These are phyloP conservation scores for Tor tambroides DNA, from an alignment of 2,113 vertebrate species.

Conservation along the genomic window DNA sequence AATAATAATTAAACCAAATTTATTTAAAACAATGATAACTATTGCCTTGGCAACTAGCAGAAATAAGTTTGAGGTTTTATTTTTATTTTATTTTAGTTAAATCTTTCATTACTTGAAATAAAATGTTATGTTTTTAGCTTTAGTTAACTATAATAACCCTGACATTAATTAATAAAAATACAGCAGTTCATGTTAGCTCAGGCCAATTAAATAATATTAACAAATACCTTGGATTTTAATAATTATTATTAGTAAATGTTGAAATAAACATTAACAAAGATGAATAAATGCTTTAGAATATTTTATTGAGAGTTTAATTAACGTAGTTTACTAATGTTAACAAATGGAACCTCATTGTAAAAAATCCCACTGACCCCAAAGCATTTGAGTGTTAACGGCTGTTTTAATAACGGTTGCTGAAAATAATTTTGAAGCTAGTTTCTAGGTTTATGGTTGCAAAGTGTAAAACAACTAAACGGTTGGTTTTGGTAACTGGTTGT, in stretches of 20 bases:
- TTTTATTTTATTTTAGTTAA: too few relatives aligned
- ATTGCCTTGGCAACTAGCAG: not conserved
- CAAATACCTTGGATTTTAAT: not conserved
- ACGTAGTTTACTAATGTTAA: not conserved
- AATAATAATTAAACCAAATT: not conserved
- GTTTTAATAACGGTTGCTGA: not conserved
- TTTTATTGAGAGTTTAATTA: not conserved
- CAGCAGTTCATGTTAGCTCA: not conserved
- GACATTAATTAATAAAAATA: not conserved
- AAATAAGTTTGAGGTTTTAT: too few relatives aligned
- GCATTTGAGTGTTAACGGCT: not conserved
- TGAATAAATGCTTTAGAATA: not conserved
- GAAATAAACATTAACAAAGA: not conserved
- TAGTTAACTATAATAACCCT: not conserved
- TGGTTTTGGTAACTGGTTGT: slow-evolving; percentile 61
- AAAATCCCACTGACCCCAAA: not conserved
- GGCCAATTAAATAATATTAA: too few relatives aligned
- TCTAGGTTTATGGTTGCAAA: not conserved
- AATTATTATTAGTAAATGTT: not conserved
- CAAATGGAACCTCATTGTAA: not conserved
- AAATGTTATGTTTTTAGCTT: not conserved
- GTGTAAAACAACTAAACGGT: too few relatives aligned
- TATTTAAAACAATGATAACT: not conserved
- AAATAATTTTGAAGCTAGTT: not conserved
- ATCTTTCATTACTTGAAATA: too few relatives aligned